A percentile compares a stretch with the other conserved stretches of the same genome.
Conservation (phyloP, 2,113 vertebrate genomes). For the Dipodomys stephensi region DNA sequence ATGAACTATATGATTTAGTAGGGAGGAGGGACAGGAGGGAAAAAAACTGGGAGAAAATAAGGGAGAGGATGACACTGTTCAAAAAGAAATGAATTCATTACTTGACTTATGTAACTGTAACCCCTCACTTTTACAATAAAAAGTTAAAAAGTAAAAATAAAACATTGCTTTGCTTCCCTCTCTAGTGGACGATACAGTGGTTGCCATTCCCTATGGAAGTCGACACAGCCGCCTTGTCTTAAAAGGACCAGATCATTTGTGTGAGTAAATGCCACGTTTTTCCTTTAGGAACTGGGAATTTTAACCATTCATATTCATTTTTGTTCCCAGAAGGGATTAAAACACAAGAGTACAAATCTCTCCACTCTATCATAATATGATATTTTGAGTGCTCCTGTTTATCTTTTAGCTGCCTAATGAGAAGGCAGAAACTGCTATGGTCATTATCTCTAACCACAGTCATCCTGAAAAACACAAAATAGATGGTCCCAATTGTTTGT, state of each 20-base stretch:
- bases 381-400: constrained; percentile 69
- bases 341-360: constrained; percentile 50
- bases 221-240: constrained; percentile 95
- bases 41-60: no score
- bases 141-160: no score
- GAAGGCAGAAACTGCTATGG: constrained; percentile 62
- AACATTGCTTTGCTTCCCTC: constrained; percentile 68
- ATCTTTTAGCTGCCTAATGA: constrained; percentile 64
- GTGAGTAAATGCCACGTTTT: constrained; percentile 90
- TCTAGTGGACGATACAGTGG: constrained; percentile 94
- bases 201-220: constrained; percentile 94
- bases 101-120: no score
- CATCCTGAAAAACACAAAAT: constrained; percentile 64
- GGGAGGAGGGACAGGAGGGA: no score
- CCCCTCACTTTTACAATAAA: no score
- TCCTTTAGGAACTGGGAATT: constrained; percentile 31
- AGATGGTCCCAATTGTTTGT: constrained; percentile 40
- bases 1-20: no score
- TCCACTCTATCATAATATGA: constrained; percentile 31
- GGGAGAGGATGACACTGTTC: no score
- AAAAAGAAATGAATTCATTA: no score
- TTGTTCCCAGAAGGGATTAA: constrained; percentile 69
- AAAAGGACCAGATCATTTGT: constrained; percentile 97
- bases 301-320: constrained; percentile 63
- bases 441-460: constrained; percentile 72